Evolutionary conservation across 2,888 invertebrate species (phyloP).

Genomic region (Aleiodes leptofemur): DNA sequence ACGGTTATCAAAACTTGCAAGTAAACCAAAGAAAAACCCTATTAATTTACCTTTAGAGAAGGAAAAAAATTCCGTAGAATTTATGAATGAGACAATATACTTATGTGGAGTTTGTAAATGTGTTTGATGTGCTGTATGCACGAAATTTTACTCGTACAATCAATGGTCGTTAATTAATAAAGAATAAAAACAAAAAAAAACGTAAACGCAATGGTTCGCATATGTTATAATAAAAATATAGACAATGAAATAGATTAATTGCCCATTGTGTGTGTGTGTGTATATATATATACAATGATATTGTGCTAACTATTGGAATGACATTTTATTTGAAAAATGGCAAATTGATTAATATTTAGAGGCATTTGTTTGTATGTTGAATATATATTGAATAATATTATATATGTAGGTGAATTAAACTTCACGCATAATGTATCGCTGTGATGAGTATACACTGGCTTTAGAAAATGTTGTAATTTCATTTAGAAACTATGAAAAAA

Average conservation of each 20-base stretch:
- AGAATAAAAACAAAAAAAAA: not conserved
- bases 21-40: not conserved
- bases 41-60: not conserved
- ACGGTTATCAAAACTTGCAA: slow-evolving; percentile 16
- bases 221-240: slow-evolving; percentile 19
- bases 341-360: slow-evolving; percentile 39
- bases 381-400: slow-evolving; percentile 56
- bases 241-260: slow-evolving; percentile 5
- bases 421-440: slow-evolving; percentile 60
- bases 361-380: slow-evolving; percentile 62
- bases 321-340: slow-evolving; percentile 18
- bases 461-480: slow-evolving; percentile 59
- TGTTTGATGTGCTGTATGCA: slow-evolving; percentile 63
- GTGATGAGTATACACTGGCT: slow-evolving; percentile 65
- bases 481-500: slow-evolving; percentile 47
- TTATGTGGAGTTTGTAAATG: slow-evolving; percentile 56
- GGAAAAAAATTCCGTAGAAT: not conserved
- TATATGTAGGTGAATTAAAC: slow-evolving; percentile 50
- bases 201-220: slow-evolving; percentile 28
- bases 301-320: slow-evolving; percentile 17
- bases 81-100: slow-evolving; percentile 21
- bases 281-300: slow-evolving; percentile 15
- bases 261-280: slow-evolving; percentile 20
- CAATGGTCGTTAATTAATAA: slow-evolving; percentile 61
- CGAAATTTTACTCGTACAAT: slow-evolving; percentile 68